These are phyloP conservation scores for Oscheius sp. DNA, from an alignment of 2,888 invertebrate genomes.

Conservation along the genomic window DNA sequence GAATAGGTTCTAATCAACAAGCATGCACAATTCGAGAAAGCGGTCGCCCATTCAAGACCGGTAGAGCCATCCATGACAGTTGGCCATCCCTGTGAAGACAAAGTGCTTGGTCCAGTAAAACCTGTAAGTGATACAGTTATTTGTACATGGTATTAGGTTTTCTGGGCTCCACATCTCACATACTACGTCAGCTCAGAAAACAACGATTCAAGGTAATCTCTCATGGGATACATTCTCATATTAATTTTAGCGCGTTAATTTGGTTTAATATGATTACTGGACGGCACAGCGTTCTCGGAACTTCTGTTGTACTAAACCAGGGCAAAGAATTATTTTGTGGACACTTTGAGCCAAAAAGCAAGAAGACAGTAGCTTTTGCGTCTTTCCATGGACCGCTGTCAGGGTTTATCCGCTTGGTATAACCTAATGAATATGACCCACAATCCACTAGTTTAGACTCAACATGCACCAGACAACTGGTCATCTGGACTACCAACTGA, in stretches of 20 bases:
- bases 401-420: conserved; percentile 55
- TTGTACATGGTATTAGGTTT: not conserved
- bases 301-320: conserved; percentile 42
- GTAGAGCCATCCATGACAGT: conserved; percentile 54
- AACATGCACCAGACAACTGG: conserved; percentile 47
- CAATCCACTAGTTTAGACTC: conserved; percentile 40
- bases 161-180: conserved; percentile 45
- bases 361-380: conserved; percentile 47
- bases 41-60: conserved; percentile 51
- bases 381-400: conserved; percentile 48
- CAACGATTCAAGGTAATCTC: conserved; percentile 48
- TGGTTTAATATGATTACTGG: conserved; percentile 52
- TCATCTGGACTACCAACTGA: conserved; percentile 53
- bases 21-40: conserved; percentile 44
- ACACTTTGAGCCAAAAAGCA: conserved; percentile 48
- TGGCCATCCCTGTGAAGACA: conserved; percentile 59
- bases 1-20: conserved; percentile 60
- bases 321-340: conserved; percentile 57
- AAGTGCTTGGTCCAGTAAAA: conserved; percentile 49
- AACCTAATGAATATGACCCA: not conserved
- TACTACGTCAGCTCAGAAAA: conserved; percentile 40
- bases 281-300: conserved; percentile 47
- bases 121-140: not conserved
- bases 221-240: not conserved
- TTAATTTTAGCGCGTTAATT: conserved; percentile 43